These are phyloP conservation scores for Zoroaster sp. DNA, from an alignment of 53 echinoderm and acorn worm species.

Conservation along the genomic window DNA sequence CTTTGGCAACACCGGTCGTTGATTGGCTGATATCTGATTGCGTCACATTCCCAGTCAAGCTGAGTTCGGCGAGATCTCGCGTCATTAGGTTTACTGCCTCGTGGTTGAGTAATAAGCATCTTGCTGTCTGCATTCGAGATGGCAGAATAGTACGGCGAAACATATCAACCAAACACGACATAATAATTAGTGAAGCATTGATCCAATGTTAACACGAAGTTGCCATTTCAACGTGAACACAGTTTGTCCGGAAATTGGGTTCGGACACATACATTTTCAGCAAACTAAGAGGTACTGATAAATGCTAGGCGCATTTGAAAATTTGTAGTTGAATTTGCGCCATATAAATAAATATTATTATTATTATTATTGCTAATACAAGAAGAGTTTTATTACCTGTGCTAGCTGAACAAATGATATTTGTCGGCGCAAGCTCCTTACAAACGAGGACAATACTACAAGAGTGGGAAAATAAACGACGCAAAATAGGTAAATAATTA, in stretches of 20 bases:
- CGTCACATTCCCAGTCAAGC: neutral
- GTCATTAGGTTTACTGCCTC: constrained; percentile 71
- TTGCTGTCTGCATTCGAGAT: constrained; percentile 43
- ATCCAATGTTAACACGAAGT: too few relatives aligned
- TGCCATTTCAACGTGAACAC: too few relatives aligned
- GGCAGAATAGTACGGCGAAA: too few relatives aligned
- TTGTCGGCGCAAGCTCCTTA: constrained; percentile 69
- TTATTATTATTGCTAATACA: neutral
- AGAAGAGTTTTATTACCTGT: constrained; percentile 59
- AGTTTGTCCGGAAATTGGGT: too few relatives aligned
- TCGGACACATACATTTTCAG: too few relatives aligned
- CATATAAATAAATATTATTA: neutral
- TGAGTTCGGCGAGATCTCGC: constrained; percentile 56
- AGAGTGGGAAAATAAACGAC: neutral
- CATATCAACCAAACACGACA: too few relatives aligned
- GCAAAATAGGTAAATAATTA: too few relatives aligned
- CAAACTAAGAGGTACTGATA: neutral
- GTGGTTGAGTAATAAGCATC: constrained; percentile 68
- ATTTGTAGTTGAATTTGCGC: too few relatives aligned
- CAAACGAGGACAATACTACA: constrained; percentile 70
- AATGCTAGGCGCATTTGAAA: neutral
- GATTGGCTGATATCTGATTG: neutral
- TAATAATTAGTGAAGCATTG: too few relatives aligned
- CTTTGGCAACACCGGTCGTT: neutral
- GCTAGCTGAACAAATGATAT: constrained; percentile 77